Conservation (phyloP, 2,888 invertebrate genomes). For the Hydropsyche betteni region DNA sequence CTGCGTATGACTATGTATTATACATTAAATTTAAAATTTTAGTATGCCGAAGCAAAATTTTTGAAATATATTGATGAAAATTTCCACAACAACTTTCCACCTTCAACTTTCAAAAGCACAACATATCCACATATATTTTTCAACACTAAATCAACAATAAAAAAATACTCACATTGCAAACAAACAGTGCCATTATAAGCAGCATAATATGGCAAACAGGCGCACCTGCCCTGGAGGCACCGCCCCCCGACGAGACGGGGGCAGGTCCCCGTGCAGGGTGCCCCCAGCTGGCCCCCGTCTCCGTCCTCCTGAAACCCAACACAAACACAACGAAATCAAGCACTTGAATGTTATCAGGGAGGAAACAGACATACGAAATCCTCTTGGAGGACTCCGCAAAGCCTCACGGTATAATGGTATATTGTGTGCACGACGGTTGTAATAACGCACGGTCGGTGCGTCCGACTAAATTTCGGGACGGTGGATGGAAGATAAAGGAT, state of each 20-base stretch:
- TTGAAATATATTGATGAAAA: too few relatives aligned
- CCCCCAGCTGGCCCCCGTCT: constrained; percentile 64
- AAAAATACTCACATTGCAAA: constrained; percentile 78
- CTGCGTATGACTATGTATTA: too few relatives aligned
- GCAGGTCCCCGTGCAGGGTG: constrained; percentile 72
- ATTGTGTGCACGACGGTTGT: background rate
- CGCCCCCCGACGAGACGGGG: constrained; percentile 69
- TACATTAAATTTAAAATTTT: too few relatives aligned
- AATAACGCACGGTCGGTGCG: too few relatives aligned
- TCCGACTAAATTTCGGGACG: too few relatives aligned
- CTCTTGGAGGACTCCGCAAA: background rate
- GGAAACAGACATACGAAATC: constrained; percentile 37
- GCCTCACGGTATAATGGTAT: constrained; percentile 1
- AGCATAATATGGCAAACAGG: constrained; percentile 85
- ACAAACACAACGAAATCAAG: constrained; percentile 52
- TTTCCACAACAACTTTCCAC: too few relatives aligned
- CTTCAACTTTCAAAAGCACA: too few relatives aligned
- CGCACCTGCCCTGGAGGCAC: constrained; percentile 77
- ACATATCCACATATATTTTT: too few relatives aligned
- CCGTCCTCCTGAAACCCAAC: constrained; percentile 53
- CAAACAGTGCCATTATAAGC: constrained; percentile 80
- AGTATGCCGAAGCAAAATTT: too few relatives aligned
- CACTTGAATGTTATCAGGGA: constrained; percentile 39
- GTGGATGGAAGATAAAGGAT: too few relatives aligned
- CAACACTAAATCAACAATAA: too few relatives aligned